Evolutionary conservation across 2,113 vertebrate species (phyloP).

Genomic region (Macrotis lagotis): DNA sequence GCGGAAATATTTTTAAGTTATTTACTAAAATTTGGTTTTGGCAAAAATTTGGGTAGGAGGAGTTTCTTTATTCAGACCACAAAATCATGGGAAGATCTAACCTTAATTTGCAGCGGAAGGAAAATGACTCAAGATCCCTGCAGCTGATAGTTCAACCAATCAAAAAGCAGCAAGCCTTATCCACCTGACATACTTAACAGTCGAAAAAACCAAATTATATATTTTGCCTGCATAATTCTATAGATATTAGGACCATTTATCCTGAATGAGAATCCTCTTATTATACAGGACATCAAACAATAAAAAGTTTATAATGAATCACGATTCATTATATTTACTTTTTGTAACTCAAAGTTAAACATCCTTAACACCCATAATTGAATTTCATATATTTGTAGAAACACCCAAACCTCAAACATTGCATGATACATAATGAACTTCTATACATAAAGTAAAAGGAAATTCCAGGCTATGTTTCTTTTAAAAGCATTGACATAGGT

Average conservation of each 20-base stretch:
- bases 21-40: not conserved
- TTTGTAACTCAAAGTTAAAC: conserved; percentile 45
- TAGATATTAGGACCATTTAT: not conserved
- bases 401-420: conserved; percentile 1
- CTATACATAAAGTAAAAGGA: not conserved
- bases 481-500: conserved; percentile 17
- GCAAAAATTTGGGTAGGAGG: not conserved
- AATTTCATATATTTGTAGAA: conserved; percentile 38
- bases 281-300: not conserved
- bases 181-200: not conserved
- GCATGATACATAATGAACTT: not conserved
- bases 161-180: not conserved
- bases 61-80: not conserved
- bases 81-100: not conserved
- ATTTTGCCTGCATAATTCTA: not conserved
- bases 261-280: not conserved
- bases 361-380: not conserved
- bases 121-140: not conserved
- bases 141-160: not conserved
- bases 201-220: not conserved
- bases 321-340: not conserved
- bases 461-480: not conserved
- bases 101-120: not conserved
- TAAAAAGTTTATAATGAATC: not conserved
- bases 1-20: not conserved